phyloP scores from a whole-genome alignment of 2,888 invertebrate genomes.

The Cynaeus angustus region DNA sequence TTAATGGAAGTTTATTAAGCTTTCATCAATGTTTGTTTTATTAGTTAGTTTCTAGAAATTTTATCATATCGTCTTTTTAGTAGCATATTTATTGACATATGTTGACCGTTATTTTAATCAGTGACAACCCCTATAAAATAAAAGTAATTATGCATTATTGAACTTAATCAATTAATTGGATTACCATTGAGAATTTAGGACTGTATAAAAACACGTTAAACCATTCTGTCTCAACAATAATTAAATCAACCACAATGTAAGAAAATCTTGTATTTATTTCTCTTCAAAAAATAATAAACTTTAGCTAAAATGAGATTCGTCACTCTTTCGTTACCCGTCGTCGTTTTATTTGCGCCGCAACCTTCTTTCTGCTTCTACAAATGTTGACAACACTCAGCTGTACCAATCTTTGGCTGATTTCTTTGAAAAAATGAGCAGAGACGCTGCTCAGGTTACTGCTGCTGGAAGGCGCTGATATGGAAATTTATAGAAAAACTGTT shows the following conservation, averaged over 20 bases:
- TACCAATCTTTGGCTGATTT: not conserved
- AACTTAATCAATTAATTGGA: too few species aligned
- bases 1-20: conserved; percentile 7
- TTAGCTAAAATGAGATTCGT: conserved; percentile 4
- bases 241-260: too few species aligned
- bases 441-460: not conserved
- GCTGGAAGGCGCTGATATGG: not conserved
- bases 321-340: not conserved
- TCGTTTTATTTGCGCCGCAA: not conserved
- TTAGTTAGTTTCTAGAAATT: conserved; percentile 10
- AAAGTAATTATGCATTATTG: too few species aligned
- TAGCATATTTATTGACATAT: conserved; percentile 18
- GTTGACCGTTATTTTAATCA: not conserved
- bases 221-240: too few species aligned
- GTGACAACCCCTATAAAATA: not conserved
- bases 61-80: conserved; percentile 5
- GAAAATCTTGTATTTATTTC: too few species aligned
- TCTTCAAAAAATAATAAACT: too few species aligned
- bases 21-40: conserved; percentile 13
- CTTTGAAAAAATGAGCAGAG: not conserved
- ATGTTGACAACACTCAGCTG: not conserved
- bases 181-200: too few species aligned
- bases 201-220: too few species aligned
- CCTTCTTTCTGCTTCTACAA: not conserved
- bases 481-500: too few species aligned